A percentile compares a stretch with the other conserved stretches of the same genome.
These are phyloP conservation scores for Chamaedrilus cognettii DNA, from an alignment of 2,888 invertebrate genomes.

Conservation along the genomic window DNA sequence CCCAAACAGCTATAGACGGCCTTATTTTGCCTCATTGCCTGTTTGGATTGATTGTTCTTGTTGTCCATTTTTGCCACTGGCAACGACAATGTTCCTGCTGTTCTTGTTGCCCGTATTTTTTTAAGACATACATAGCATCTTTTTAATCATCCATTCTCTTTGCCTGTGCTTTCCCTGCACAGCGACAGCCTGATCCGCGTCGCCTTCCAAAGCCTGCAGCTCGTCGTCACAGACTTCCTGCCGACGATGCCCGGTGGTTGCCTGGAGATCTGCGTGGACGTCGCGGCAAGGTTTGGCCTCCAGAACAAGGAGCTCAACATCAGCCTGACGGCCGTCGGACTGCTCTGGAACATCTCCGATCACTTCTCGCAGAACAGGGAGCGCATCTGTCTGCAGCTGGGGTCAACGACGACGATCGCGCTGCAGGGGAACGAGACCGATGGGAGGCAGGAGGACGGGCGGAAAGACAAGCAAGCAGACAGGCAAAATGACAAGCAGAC, in stretches of 20 bases:
- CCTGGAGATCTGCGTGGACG: slow-evolving; percentile 85
- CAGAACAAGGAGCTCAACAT: slow-evolving; percentile 97
- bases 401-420: not conserved
- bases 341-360: slow-evolving; percentile 99
- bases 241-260: slow-evolving; percentile 91
- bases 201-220: slow-evolving; percentile 94
- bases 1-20: too few relatives aligned
- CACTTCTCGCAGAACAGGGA: slow-evolving; percentile 95
- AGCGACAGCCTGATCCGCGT: slow-evolving; percentile 84
- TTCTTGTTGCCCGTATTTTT: not conserved
- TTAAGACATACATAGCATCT: not conserved
- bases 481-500: too few relatives aligned
- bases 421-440: not conserved
- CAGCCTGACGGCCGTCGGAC: slow-evolving; percentile 92
- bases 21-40: too few relatives aligned
- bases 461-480: too few relatives aligned
- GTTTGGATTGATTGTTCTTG: not conserved
- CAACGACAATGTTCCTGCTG: too few relatives aligned
- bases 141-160: not conserved
- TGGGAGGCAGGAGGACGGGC: too few relatives aligned
- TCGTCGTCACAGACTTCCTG: slow-evolving; percentile 92
- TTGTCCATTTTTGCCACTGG: slow-evolving; percentile 1
- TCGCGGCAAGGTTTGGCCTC: slow-evolving; percentile 92
- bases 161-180: too few relatives aligned
- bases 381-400: slow-evolving; percentile 44